Evolutionary conservation across 2,113 vertebrate genomes (phyloP), one percentile per base, ranked within the genome.

Genomic region (Anthoscopus minutus): DNA sequence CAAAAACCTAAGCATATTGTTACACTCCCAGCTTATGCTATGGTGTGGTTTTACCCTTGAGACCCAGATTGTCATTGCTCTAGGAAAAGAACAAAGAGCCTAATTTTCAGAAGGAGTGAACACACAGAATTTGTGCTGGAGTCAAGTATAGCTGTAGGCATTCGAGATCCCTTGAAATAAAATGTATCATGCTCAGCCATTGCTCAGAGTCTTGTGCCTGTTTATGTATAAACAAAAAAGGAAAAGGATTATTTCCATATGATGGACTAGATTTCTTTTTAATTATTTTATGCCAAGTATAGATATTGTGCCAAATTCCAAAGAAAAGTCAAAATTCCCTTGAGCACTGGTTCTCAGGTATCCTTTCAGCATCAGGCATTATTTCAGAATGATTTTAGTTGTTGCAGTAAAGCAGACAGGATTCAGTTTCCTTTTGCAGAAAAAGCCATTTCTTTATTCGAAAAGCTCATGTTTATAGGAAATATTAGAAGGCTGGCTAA

Each of bases 101-200:
- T 79, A 51, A 81, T 74, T 93, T 84, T 84, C 65, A n/a, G n/a
- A n/a, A 92, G 76, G 27, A 57, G 24, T 6, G 82, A 95, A 91
- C 64, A 71, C 57, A 88, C 31, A 42, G 72, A 83, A 84, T 87
- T 95, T 92, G 61, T 94, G 61, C 83, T 89, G 80, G 67, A 92
- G 89, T 89, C 89, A 96, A 93, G 86, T 64, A 67, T 71, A 91
- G 91, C 92, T 88, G 47, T 60, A 79, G 76, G 92, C 86, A 86
- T 82, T 84, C 7, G 7, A 64, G 70, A 61, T 57, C 67, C 86
- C 76, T 80, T 71, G 73, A 88, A 95, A 92, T 28, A 81, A 86
- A 90, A 70, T 25, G 5, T 11, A 40, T 69, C 65, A 17, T 3
- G 31, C 57, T 88, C 73, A 86, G 69, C 51, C 83, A 54, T 15